Percentiles rank a stretch among this genome's conserved stretches.
Evolutionary conservation across 2,888 invertebrate genomes (phyloP).

Genomic region (Rotaria sp.): DNA sequence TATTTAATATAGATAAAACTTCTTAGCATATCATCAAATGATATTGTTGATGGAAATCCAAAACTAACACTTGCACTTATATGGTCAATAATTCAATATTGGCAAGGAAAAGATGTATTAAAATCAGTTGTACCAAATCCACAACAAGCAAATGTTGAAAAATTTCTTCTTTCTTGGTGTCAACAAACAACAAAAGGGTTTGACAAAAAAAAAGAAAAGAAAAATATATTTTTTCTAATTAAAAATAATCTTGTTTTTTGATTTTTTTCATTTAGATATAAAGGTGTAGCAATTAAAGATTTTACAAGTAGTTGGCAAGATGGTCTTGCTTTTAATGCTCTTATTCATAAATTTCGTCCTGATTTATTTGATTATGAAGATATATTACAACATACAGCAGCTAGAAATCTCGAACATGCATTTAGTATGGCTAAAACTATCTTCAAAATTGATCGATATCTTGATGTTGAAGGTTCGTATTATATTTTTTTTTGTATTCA

Average conservation of each 20-base stretch:
- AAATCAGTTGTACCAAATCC: constrained; percentile 69
- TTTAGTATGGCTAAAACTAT: constrained; percentile 72
- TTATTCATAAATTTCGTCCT: constrained; percentile 65
- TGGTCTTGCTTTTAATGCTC: constrained; percentile 77
- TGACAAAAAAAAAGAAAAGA: constrained; percentile 31
- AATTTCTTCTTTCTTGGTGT: constrained; percentile 77
- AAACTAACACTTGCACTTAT: constrained; percentile 78
- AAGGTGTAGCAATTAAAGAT: constrained; percentile 67
- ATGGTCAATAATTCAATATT: constrained; percentile 80
- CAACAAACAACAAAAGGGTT: constrained; percentile 65
- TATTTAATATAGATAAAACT: constrained; percentile 63
- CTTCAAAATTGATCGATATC: constrained; percentile 71
- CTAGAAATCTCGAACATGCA: constrained; percentile 69
- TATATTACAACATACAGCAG: constrained; percentile 60
- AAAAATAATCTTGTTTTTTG: too few relatives aligned
- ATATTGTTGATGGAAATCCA: constrained; percentile 79
- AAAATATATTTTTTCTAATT: too few relatives aligned
- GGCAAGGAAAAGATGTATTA: constrained; percentile 62
- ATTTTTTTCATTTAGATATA: constrained; percentile 55
- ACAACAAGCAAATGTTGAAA: constrained; percentile 73
- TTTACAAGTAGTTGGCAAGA: constrained; percentile 82
- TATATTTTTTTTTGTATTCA: neutral
- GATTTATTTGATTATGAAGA: constrained; percentile 65
- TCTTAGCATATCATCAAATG: constrained; percentile 81
- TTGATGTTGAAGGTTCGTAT: constrained; percentile 73